Evolutionary conservation across 2,113 vertebrate species (phyloP).

Genomic region (Parotia lawesii): DNA sequence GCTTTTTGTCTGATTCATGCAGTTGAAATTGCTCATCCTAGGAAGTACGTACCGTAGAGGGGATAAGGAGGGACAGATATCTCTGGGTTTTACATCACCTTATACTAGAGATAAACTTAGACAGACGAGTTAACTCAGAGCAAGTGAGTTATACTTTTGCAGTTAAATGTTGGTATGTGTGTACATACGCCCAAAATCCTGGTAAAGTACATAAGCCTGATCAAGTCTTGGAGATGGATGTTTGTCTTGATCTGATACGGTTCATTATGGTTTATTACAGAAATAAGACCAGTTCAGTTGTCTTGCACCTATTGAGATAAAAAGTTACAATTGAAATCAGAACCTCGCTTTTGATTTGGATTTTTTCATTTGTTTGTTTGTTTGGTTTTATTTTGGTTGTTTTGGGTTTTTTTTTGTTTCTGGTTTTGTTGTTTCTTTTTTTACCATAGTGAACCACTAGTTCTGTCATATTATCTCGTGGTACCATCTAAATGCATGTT

Average conservation of each 20-base stretch:
- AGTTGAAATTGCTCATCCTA: neutral
- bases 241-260: neutral
- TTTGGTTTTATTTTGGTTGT: neutral
- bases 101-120: neutral
- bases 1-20: neutral
- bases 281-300: neutral
- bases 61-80: neutral
- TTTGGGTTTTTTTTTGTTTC: neutral
- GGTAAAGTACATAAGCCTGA: neutral
- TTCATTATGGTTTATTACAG: neutral
- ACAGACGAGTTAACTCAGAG: neutral
- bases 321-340: neutral
- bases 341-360: neutral
- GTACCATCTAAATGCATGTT: neutral
- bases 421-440: neutral
- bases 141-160: neutral
- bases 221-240: neutral
- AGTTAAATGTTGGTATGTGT: neutral
- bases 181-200: neutral
- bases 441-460: neutral
- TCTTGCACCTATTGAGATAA: neutral
- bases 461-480: neutral
- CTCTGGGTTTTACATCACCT: neutral
- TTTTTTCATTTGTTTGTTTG: no score
- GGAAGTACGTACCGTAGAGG: neutral